Evolutionary conservation across 2,113 vertebrate genomes (phyloP).

Genomic region (Morone saxatilis): DNA sequence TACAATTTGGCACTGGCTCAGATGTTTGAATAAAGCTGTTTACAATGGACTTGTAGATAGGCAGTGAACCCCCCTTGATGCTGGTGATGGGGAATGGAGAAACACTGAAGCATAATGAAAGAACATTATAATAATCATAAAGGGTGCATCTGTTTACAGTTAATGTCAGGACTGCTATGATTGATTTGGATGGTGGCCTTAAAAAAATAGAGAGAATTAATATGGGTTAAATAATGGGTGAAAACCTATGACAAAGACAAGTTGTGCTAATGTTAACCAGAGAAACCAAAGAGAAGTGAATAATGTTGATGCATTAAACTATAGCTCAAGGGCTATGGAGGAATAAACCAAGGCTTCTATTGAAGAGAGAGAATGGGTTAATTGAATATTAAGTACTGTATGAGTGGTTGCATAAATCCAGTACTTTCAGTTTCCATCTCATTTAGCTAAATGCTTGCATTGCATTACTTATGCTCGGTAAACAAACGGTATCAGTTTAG

Average conservation of each 20-base stretch:
- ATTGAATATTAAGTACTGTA: constrained; percentile 49
- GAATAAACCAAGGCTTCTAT: constrained; percentile 10
- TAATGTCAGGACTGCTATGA: not conserved
- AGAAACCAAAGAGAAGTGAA: not conserved
- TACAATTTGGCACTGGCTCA: not conserved
- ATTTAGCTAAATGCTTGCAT: constrained; percentile 48
- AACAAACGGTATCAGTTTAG: constrained; percentile 46
- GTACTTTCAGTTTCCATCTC: constrained; percentile 44
- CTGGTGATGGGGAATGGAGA: not conserved
- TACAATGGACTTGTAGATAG: not conserved
- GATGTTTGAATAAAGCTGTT: constrained; percentile 2
- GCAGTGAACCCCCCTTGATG: not conserved
- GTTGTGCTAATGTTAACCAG: not conserved
- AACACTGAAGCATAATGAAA: not conserved
- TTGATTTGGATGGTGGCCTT: not conserved
- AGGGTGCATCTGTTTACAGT: not conserved
- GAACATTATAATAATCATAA: constrained; percentile 12
- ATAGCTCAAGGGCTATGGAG: not conserved
- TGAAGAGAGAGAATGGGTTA: constrained; percentile 32
- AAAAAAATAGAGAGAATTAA: not conserved
- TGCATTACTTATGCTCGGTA: constrained; percentile 41
- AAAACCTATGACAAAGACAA: not conserved
- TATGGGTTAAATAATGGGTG: not conserved
- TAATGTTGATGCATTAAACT: constrained; percentile 3
- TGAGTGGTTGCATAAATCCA: constrained; percentile 37